Evolutionary conservation across 2,888 invertebrate genomes (phyloP).

Genomic region (Leptinotarsa tumamoca): DNA sequence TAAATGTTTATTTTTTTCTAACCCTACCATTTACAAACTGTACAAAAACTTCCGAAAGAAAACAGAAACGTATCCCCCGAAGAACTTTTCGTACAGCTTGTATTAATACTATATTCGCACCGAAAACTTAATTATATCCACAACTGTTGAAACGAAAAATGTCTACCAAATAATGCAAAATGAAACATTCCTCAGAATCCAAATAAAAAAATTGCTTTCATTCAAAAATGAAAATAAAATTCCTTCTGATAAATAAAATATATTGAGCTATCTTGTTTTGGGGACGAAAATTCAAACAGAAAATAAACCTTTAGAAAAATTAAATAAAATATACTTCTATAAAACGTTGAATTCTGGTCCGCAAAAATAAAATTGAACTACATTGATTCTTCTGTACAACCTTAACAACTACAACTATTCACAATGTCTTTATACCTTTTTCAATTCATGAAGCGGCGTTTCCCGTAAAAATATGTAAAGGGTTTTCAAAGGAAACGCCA

Average conservation of each 20-base stretch:
- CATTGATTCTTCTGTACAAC: conserved; percentile 54
- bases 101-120: conserved; percentile 54
- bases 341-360: conserved; percentile 46
- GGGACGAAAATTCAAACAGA: conserved; percentile 49
- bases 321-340: conserved; percentile 41
- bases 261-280: conserved; percentile 51
- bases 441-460: conserved; percentile 44
- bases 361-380: conserved; percentile 52
- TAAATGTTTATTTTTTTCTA: conserved; percentile 37
- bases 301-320: conserved; percentile 47
- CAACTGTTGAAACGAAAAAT: conserved; percentile 24
- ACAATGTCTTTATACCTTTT: conserved; percentile 56
- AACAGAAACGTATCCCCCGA: conserved; percentile 8
- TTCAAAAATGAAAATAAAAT: conserved; percentile 44
- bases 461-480: conserved; percentile 24
- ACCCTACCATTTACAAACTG: conserved; percentile 36
- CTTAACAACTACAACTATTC: conserved; percentile 53
- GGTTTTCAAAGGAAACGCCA: conserved; percentile 32
- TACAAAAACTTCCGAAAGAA: neutral
- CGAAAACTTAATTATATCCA: conserved; percentile 47
- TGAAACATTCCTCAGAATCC: conserved; percentile 26
- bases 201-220: conserved; percentile 32
- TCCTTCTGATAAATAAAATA: conserved; percentile 47
- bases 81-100: conserved; percentile 33
- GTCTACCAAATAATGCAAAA: conserved; percentile 31